These are phyloP conservation scores for Drosophila ogumai DNA, from an alignment of 1,140 invertebrate species.

Conservation along the genomic window DNA sequence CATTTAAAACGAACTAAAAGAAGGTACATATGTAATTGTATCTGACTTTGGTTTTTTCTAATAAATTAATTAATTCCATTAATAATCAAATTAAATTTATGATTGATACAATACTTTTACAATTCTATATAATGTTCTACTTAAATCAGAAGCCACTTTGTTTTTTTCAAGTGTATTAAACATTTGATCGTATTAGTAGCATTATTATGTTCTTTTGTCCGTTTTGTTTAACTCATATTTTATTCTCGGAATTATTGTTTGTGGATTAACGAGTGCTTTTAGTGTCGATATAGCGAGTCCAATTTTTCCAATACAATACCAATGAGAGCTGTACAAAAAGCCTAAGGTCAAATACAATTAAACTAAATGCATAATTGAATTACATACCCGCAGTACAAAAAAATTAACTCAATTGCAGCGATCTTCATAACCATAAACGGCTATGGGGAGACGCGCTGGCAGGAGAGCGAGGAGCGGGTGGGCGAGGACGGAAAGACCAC, in stretches of 20 bases:
- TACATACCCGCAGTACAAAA: slow-evolving; percentile 41
- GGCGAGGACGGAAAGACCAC: slow-evolving; percentile 84
- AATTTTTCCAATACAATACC: slow-evolving; percentile 34
- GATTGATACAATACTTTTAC: background rate
- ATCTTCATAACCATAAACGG: slow-evolving; percentile 87
- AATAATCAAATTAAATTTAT: background rate
- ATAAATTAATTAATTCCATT: too few relatives aligned
- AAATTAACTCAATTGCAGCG: slow-evolving; percentile 84
- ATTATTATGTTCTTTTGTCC: slow-evolving; percentile 5
- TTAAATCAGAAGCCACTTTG: background rate
- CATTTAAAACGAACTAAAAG: slow-evolving; percentile 1
- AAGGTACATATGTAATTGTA: slow-evolving; percentile 9
- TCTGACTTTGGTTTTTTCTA: background rate
- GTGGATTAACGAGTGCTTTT: slow-evolving; percentile 16
- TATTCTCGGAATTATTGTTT: slow-evolving; percentile 19
- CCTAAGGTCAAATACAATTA: slow-evolving; percentile 48
- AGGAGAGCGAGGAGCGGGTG: slow-evolving; percentile 86
- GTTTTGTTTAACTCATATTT: slow-evolving; percentile 12
- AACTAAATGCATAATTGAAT: slow-evolving; percentile 63
- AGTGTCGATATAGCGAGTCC: background rate
- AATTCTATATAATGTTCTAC: background rate
- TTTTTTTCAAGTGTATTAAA: background rate
- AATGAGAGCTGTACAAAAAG: slow-evolving; percentile 5
- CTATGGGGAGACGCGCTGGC: slow-evolving; percentile 87
- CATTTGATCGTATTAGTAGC: background rate